Percentiles rank a stretch among this genome's conserved stretches.
Conservation (phyloP, 2,113 vertebrate species). For the Pseudopodoces humilis region DNA sequence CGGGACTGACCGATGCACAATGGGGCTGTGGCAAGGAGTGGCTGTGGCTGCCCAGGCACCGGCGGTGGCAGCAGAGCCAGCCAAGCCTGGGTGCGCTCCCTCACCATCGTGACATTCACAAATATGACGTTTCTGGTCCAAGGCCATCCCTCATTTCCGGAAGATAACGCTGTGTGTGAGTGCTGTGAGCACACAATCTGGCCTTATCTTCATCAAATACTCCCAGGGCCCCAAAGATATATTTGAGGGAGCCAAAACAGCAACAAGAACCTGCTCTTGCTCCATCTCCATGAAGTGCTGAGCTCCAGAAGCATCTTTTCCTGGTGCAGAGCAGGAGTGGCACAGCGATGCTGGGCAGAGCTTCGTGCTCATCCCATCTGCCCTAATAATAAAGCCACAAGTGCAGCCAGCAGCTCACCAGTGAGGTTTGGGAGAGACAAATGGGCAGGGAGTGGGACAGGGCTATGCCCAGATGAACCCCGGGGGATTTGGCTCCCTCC, state of each 20-base stretch:
- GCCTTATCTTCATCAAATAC: conserved; percentile 22
- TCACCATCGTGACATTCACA: not conserved
- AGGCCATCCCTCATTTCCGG: not conserved
- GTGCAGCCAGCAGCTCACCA: rapidly evolving
- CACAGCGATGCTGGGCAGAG: not conserved
- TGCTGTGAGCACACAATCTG: not conserved
- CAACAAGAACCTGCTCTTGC: rapidly evolving
- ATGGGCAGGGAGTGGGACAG: rapidly evolving
- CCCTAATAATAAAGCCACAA: not conserved
- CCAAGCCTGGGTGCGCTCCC: not conserved
- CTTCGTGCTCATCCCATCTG: not conserved
- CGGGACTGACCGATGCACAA: not conserved
- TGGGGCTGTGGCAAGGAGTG: not conserved
- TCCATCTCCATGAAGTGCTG: rapidly evolving
- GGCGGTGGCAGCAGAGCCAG: not conserved
- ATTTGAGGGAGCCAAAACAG: not conserved
- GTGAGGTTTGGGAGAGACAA: not conserved
- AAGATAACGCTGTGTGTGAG: not conserved
- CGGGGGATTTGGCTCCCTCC: not conserved
- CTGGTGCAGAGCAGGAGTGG: not conserved
- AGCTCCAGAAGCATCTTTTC: not conserved
- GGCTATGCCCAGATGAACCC: not conserved
- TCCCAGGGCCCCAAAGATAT: not conserved
- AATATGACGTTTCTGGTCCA: not conserved
- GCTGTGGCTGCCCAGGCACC: rapidly evolving